A percentile compares a stretch with the other conserved stretches of the same genome.
phyloP scores from a whole-genome alignment of 2,113 vertebrate genomes.

The Geococcyx californianus region DNA sequence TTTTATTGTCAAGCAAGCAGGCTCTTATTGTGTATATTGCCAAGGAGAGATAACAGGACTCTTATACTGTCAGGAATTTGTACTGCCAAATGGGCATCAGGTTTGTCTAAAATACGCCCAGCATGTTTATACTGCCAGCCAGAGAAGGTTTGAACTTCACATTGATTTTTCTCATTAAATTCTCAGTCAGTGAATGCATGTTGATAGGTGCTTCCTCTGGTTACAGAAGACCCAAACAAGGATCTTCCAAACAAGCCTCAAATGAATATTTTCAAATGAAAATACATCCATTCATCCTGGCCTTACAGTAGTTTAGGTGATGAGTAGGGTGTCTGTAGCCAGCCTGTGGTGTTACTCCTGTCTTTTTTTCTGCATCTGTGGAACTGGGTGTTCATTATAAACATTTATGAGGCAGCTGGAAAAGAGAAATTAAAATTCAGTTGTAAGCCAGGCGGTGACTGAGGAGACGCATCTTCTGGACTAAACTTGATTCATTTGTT shows the following conservation, averaged over 20 bases:
- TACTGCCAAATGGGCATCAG: constrained; percentile 54
- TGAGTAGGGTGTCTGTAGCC: background rate
- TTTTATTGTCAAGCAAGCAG: constrained; percentile 15
- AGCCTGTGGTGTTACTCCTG: background rate
- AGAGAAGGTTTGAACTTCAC: constrained; percentile 34
- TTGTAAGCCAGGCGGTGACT: background rate
- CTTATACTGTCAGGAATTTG: constrained; percentile 41
- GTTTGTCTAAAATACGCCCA: constrained; percentile 38
- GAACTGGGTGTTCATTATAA: background rate
- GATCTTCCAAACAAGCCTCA: background rate
- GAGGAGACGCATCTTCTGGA: background rate
- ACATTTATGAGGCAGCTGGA: background rate
- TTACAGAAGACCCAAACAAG: background rate
- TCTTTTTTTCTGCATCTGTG: background rate
- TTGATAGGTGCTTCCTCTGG: constrained; percentile 41
- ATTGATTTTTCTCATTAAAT: constrained; percentile 8
- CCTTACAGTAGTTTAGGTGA: background rate
- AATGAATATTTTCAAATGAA: background rate
- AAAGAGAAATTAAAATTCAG: background rate
- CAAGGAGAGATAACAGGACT: constrained; percentile 51
- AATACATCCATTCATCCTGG: background rate
- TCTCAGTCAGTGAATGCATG: background rate
- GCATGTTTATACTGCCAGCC: constrained; percentile 19
- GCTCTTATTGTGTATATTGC: constrained; percentile 34
- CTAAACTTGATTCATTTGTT: background rate